These are phyloP conservation scores for Idaea straminata DNA, from an alignment of 2,888 invertebrate species.

Conservation along the genomic window DNA sequence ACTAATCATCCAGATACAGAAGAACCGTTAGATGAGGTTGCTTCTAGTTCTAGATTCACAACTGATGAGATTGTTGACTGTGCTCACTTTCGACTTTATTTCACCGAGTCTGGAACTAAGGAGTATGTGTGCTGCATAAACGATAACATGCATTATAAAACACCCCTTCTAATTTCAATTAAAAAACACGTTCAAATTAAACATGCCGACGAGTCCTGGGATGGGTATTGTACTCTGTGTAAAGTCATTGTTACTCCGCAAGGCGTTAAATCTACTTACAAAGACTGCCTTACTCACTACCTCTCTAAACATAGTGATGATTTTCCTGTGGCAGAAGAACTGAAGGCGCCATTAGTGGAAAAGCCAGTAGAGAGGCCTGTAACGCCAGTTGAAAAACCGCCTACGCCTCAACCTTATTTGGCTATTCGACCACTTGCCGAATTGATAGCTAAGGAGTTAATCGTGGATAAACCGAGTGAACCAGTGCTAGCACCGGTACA, in stretches of 20 bases:
- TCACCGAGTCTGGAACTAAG: constrained; percentile 49
- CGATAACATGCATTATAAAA: constrained; percentile 61
- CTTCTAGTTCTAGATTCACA: constrained; percentile 7
- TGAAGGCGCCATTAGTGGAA: constrained; percentile 23
- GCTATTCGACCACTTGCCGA: constrained; percentile 66
- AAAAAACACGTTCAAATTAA: constrained; percentile 68
- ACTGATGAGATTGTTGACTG: constrained; percentile 40
- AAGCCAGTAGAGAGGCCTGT: constrained; percentile 16
- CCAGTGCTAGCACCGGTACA: constrained; percentile 12
- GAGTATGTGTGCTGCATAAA: constrained; percentile 70
- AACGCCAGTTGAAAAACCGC: constrained; percentile 20
- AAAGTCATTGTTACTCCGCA: constrained; percentile 66
- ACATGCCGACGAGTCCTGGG: constrained; percentile 69
- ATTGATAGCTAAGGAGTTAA: constrained; percentile 44
- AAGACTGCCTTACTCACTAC: constrained; percentile 66
- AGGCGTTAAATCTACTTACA: constrained; percentile 52
- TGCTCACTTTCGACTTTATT: constrained; percentile 62
- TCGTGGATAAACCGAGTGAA: constrained; percentile 8
- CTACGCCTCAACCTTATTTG: constrained; percentile 42
- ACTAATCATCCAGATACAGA: background rate
- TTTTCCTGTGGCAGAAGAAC: constrained; percentile 51
- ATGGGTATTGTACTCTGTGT: constrained; percentile 78
- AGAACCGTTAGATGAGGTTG: background rate
- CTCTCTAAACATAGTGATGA: constrained; percentile 67
- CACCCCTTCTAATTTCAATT: constrained; percentile 63